Evolutionary conservation across 2,113 vertebrate species (phyloP).

Genomic region (human (Homo sapiens)): DNA sequence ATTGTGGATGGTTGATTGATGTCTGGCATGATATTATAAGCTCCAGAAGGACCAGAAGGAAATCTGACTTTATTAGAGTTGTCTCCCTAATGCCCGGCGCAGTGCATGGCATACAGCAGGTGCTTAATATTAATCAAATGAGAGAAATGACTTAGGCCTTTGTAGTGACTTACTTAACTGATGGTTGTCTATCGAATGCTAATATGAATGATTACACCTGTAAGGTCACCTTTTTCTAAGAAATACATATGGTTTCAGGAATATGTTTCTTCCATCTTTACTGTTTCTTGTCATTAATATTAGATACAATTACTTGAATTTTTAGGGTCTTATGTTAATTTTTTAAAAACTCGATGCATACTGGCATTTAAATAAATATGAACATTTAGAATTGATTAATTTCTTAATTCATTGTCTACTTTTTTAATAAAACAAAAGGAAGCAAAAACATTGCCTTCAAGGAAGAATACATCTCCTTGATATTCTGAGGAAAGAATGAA

Average conservation of each 20-base stretch:
- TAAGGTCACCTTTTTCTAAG: slow-evolving; percentile 1
- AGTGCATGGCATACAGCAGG: not conserved
- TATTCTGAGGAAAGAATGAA: not conserved
- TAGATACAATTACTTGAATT: not conserved
- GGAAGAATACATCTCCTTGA: not conserved
- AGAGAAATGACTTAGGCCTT: not conserved
- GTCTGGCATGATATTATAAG: not conserved
- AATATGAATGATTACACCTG: not conserved
- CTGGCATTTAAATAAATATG: slow-evolving; percentile 29
- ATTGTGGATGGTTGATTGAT: not conserved
- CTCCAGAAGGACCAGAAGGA: not conserved
- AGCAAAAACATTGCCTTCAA: not conserved
- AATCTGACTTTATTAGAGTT: not conserved
- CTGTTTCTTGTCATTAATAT: not conserved
- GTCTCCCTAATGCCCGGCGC: not conserved
- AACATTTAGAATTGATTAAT: not conserved
- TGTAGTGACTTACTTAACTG: not conserved
- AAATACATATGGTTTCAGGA: not conserved
- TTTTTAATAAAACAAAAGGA: not conserved
- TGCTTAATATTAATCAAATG: not conserved
- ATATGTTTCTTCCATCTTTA: not conserved
- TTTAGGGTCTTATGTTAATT: slow-evolving; percentile 10
- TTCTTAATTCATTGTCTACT: not conserved
- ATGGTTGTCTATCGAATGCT: not conserved
- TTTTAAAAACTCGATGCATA: not conserved